Conservation (phyloP, 2,113 vertebrate species). For the Rhinolophus sinicus region DNA sequence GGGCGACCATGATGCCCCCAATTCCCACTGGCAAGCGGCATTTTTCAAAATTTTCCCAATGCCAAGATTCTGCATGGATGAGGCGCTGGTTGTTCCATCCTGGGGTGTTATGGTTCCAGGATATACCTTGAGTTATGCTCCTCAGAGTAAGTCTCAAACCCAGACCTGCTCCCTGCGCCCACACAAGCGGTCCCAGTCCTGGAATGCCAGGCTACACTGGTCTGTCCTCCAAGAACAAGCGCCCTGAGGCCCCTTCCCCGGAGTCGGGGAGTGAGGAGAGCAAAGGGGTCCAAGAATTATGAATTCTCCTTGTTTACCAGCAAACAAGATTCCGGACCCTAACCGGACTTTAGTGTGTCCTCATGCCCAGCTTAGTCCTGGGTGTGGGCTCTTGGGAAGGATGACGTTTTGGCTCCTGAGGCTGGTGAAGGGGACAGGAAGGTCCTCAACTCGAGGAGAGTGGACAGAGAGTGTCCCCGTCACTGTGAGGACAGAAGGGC, state of each 20-base stretch:
- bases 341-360: not conserved
- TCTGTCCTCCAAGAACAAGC: not conserved
- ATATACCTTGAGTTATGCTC: not conserved
- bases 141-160: not conserved
- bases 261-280: not conserved
- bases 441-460: not conserved
- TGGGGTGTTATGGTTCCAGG: not conserved
- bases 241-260: not conserved
- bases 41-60: constrained; percentile 32
- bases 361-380: not conserved
- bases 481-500: not conserved
- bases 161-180: not conserved
- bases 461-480: no score
- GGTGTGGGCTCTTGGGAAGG: not conserved
- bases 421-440: not conserved
- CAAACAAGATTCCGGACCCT: not conserved
- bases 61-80: not conserved
- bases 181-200: not conserved
- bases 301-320: not conserved
- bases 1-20: not conserved
- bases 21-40: not conserved
- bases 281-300: not conserved
- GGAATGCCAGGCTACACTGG: not conserved
- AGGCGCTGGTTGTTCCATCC: not conserved
- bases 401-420: not conserved